Conservation (phyloP, 1,140 invertebrate genomes). For the Nasonia giraulti region DNA sequence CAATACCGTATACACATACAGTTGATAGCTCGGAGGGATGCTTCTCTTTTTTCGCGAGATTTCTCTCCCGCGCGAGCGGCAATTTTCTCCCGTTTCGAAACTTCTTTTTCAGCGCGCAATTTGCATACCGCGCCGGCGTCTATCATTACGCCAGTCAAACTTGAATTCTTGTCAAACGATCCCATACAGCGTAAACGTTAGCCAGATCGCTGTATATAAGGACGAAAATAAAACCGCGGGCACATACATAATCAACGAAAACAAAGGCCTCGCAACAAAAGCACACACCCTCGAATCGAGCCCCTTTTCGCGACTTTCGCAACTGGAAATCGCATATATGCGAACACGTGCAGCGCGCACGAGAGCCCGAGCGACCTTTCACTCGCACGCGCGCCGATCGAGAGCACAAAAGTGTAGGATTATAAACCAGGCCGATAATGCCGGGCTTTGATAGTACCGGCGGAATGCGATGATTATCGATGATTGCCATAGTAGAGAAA, state of each 20-base stretch:
- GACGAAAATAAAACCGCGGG: too few species aligned
- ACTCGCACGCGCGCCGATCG: neutral
- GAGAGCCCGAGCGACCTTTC: neutral
- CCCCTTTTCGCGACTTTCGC: conserved; percentile 1
- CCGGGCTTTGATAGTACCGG: conserved; percentile 46
- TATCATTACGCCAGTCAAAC: neutral
- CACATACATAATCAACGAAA: neutral
- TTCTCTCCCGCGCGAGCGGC: too few species aligned
- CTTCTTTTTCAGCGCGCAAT: neutral
- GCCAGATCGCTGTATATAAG: too few species aligned
- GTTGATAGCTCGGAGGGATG: too few species aligned
- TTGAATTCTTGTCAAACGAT: too few species aligned
- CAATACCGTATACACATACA: too few species aligned
- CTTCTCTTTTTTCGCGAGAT: too few species aligned
- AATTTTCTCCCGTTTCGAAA: neutral
- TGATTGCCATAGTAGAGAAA: conserved; percentile 41
- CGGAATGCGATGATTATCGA: conserved; percentile 41
- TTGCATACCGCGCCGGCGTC: neutral
- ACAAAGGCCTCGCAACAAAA: neutral
- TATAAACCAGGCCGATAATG: conserved; percentile 14
- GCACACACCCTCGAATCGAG: neutral
- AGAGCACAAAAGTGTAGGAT: neutral
- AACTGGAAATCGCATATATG: neutral
- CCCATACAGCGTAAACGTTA: too few species aligned
- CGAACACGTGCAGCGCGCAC: too few species aligned